Base-by-base conservation (phyloP, 2,113 vertebrate species). In the Pseudopodoces humilis region DNA sequence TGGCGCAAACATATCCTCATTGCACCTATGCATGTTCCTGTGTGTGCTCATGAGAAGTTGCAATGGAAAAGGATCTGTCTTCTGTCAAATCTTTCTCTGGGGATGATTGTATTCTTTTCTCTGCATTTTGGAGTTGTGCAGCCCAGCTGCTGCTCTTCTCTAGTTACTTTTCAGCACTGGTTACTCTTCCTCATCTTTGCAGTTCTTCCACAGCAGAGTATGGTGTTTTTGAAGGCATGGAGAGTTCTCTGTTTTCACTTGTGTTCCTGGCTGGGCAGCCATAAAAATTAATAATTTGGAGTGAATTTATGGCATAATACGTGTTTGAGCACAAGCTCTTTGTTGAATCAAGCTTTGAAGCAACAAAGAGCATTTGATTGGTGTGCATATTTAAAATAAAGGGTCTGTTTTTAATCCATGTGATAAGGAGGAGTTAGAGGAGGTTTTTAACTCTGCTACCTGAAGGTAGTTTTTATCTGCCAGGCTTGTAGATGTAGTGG, bases 401-500 rank as follows among this genome's bases (percentile, higher is more conserved):
- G 46, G 7, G 6, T 31, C 41, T 79, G 63, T 18, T 88, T 88
- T 83, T 70, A 50, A 67, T 74, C 21, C 10, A 0, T 63, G 50
- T 43, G 60, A 60, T 41, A 23, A 59, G 9, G 28, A 83, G 23
- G 21, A 59, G 33, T 52, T 83, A 60, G 58, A 64, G 49, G 70
- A 67, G 20, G 30, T 28, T 94, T 95, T 92, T 82, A 44, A 78
- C 69, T 80, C 83, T 92, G 91, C 55, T 90, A 10, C 1, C 1
- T 69, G 35, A 55, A 92, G 83, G 64, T 86, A 30, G 25, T 79
- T 94, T 89, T 90, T 89, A 25, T 70, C 37, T 93, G 79, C 49
- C 80, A 87, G 83, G 86, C 80, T 90, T 17, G 43, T n/a, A 82
- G 80, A 31, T 70, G 28, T 55, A 77, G 87, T 83, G 83, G 89